A percentile compares a stretch with the other conserved stretches of the same genome.
These are phyloP conservation scores for Clanis bilineata DNA, from an alignment of 2,888 invertebrate species.

Conservation along the genomic window DNA sequence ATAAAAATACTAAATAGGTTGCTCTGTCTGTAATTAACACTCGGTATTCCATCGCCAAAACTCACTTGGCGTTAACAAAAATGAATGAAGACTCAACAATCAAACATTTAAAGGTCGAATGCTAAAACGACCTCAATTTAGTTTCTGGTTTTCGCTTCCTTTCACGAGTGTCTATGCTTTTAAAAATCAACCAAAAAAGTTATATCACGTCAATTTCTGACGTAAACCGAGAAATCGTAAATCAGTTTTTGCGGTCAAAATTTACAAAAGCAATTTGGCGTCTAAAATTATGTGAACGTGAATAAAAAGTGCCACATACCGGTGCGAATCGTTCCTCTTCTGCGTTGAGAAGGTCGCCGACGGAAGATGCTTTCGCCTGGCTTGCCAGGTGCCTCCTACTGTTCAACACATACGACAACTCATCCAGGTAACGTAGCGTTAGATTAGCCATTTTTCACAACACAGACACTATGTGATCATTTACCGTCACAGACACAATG, in stretches of 20 bases:
- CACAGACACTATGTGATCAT: constrained; percentile 39
- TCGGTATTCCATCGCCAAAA: neutral
- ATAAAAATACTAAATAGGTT: neutral
- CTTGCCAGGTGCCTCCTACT: constrained; percentile 65
- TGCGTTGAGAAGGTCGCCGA: constrained; percentile 73
- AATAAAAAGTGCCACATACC: constrained; percentile 47
- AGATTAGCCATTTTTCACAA: constrained; percentile 67
- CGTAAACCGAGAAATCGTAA: constrained; percentile 3
- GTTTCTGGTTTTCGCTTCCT: constrained; percentile 32
- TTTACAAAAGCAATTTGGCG: neutral
- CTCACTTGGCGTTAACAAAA: constrained; percentile 16
- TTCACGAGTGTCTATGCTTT: constrained; percentile 20
- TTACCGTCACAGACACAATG: constrained; percentile 42
- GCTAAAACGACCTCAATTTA: constrained; percentile 29
- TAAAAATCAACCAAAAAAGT: constrained; percentile 9
- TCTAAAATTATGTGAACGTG: constrained; percentile 1
- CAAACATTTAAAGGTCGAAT: constrained; percentile 28
- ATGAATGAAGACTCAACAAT: constrained; percentile 18
- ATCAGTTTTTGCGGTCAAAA: constrained; percentile 4
- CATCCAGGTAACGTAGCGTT: constrained; percentile 77
- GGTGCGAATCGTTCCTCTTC: constrained; percentile 69
- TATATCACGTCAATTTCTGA: constrained; percentile 4
- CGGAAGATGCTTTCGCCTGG: constrained; percentile 75
- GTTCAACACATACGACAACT: constrained; percentile 75
- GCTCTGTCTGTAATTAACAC: neutral